Evolutionary conservation across 2,888 invertebrate species (phyloP).

Genomic region (Dicycla oo): DNA sequence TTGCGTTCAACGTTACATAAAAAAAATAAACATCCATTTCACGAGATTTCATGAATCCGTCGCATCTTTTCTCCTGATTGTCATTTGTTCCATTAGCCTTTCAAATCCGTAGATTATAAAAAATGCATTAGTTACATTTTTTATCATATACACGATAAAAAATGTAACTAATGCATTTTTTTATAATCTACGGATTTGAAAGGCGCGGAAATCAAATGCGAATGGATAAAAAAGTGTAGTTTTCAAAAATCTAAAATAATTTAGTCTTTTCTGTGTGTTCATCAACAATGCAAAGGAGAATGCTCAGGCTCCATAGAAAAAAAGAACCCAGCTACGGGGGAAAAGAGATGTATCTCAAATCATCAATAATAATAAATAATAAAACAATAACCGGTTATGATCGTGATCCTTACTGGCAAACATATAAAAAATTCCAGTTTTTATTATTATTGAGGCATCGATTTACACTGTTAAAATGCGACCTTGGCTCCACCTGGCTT

Average conservation of each 20-base stretch:
- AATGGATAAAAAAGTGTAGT: background rate
- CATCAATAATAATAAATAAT: too few relatives aligned
- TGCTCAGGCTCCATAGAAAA: too few relatives aligned
- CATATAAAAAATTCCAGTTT: too few relatives aligned
- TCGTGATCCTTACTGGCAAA: too few relatives aligned
- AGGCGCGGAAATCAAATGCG: background rate
- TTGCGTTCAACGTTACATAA: background rate
- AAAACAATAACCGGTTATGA: too few relatives aligned
- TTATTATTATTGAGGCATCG: too few relatives aligned
- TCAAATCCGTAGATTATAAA: background rate
- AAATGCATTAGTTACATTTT: background rate
- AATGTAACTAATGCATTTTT: background rate
- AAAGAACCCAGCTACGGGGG: too few relatives aligned
- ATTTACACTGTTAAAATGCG: too few relatives aligned
- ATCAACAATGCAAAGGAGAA: slow-evolving; percentile 21
- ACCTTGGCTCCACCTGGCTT: too few relatives aligned
- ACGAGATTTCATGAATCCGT: background rate
- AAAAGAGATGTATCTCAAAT: too few relatives aligned
- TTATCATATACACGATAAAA: background rate
- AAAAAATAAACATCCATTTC: background rate
- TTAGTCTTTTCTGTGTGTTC: slow-evolving; percentile 16
- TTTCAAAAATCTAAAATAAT: slow-evolving; percentile 2
- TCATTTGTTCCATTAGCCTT: background rate
- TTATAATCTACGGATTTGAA: background rate
- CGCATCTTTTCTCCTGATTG: background rate